phyloP scores from a whole-genome alignment of 2,888 invertebrate genomes.

The Drosophila barbarae region DNA sequence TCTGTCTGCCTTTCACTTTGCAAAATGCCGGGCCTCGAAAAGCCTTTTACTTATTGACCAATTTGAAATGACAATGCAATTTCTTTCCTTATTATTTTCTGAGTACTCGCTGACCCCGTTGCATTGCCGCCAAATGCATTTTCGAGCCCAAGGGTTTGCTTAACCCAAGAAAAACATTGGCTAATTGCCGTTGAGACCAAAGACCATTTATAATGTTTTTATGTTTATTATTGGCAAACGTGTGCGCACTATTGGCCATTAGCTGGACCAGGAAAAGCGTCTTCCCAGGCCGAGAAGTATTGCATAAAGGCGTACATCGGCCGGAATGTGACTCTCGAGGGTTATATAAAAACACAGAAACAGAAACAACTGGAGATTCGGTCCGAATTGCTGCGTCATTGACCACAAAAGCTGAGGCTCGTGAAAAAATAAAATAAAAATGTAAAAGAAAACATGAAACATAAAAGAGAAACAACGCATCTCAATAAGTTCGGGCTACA shows the following conservation, averaged over 20 bases:
- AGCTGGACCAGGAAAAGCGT: slow-evolving; percentile 25
- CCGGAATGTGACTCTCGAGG: slow-evolving; percentile 48
- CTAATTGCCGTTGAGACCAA: slow-evolving; percentile 60
- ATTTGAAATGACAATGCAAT: slow-evolving; percentile 59
- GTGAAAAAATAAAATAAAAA: slow-evolving; percentile 11
- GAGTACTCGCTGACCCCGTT: slow-evolving; percentile 13
- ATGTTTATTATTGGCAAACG: slow-evolving; percentile 25
- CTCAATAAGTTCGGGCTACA: slow-evolving; percentile 30
- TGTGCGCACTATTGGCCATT: slow-evolving; percentile 31
- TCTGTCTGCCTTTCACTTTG: slow-evolving; percentile 58
- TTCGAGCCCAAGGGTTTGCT: slow-evolving; percentile 14
- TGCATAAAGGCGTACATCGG: slow-evolving; percentile 59
- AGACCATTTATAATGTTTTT: slow-evolving; percentile 39
- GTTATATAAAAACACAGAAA: slow-evolving; percentile 60
- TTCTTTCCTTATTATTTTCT: slow-evolving; percentile 43
- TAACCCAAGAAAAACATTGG: slow-evolving; percentile 33
- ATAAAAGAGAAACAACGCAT: slow-evolving; percentile 35
- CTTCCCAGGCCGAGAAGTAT: slow-evolving; percentile 50
- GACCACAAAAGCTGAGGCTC: slow-evolving; percentile 49
- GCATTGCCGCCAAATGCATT: slow-evolving; percentile 23
- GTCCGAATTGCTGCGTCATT: slow-evolving; percentile 64
- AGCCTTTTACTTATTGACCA: slow-evolving; percentile 49
- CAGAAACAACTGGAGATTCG: slow-evolving; percentile 40
- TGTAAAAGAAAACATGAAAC: slow-evolving; percentile 25
- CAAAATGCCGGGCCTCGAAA: slow-evolving; percentile 38